Evolutionary conservation across 2,797 vertebrate species (phyloP).

Genomic region (Protonibea diacanthus): DNA sequence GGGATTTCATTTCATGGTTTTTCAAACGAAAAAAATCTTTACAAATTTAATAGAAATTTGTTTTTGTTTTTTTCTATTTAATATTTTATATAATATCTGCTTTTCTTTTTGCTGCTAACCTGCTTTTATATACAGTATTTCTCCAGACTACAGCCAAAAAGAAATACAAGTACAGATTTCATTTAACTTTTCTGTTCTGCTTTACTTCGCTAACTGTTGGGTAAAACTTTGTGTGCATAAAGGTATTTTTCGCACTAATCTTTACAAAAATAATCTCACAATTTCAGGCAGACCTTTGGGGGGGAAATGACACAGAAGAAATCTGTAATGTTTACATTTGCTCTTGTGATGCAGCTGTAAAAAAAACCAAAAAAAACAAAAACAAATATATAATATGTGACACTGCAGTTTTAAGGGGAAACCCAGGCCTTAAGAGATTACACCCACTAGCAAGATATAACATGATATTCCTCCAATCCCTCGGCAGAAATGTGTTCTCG

Average conservation of each 20-base stretch:
- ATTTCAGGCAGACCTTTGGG: no score
- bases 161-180: background rate
- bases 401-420: background rate
- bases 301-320: background rate
- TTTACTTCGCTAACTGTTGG: background rate
- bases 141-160: background rate
- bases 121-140: background rate
- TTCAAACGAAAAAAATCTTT: background rate
- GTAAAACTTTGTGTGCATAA: background rate
- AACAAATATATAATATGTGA: background rate
- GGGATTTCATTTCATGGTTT: background rate
- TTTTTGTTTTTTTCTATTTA: background rate
- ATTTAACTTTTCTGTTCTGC: background rate
- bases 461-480: background rate
- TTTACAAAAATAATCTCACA: no score
- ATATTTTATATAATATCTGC: background rate
- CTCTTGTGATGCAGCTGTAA: background rate
- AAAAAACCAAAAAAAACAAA: no score
- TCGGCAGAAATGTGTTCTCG: background rate
- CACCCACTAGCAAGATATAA: slow-evolving; percentile 16
- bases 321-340: background rate
- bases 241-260: background rate
- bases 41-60: background rate
- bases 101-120: background rate
- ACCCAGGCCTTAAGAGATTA: background rate